Conservation (phyloP, 2,888 invertebrate species). For the Cistogaster globosa region DNA sequence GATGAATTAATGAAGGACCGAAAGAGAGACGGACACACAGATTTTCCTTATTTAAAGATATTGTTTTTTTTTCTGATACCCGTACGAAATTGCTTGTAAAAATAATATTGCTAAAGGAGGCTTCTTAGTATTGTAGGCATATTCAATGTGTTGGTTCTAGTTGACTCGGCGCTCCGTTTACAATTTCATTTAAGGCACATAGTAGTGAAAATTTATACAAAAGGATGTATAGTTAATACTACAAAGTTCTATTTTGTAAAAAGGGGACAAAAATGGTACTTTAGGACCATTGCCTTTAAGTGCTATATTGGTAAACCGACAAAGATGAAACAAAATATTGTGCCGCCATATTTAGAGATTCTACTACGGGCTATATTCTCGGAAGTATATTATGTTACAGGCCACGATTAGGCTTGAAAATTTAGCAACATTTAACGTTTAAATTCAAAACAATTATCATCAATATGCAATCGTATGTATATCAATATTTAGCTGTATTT, state of each 20-base stretch:
- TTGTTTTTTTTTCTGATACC: constrained; percentile 12
- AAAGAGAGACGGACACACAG: background rate
- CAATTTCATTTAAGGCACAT: constrained; percentile 67
- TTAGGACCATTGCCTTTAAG: background rate
- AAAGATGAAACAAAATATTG: too few relatives aligned
- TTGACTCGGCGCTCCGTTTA: constrained; percentile 46
- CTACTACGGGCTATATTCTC: too few relatives aligned
- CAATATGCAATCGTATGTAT: too few relatives aligned
- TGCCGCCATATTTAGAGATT: too few relatives aligned
- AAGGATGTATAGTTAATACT: background rate
- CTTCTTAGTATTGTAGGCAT: constrained; percentile 20
- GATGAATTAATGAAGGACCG: background rate
- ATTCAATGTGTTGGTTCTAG: constrained; percentile 43
- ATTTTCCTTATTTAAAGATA: background rate
- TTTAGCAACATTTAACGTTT: too few relatives aligned
- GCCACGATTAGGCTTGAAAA: too few relatives aligned
- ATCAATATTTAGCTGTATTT: too few relatives aligned
- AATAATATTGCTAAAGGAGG: constrained; percentile 41
- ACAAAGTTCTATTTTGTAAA: background rate
- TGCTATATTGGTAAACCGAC: background rate
- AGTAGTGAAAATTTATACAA: background rate
- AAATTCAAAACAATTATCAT: too few relatives aligned
- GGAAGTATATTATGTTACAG: too few relatives aligned
- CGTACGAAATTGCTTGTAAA: too few relatives aligned
- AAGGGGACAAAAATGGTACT: background rate